Evolutionary conservation across 37 sponge, comb jelly and placozoan species (phyloP).

Genomic region (Diacarnus erythraeanus): DNA sequence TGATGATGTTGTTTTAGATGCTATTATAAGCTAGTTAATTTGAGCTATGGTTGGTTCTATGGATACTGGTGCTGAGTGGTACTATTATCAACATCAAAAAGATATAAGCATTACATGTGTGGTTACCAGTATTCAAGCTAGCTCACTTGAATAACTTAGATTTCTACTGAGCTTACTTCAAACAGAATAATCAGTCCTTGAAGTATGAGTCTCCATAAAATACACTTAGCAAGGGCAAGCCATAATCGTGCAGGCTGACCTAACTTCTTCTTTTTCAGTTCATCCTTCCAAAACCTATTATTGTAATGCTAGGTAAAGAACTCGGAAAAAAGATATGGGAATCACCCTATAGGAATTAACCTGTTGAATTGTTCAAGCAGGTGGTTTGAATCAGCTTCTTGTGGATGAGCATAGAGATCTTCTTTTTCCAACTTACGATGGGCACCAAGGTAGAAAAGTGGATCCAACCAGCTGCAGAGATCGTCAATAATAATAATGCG

Average conservation of each 20-base stretch:
- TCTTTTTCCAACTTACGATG: slow-evolving; percentile 31
- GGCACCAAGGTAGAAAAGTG: slow-evolving; percentile 57
- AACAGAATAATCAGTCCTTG: slow-evolving; percentile 25
- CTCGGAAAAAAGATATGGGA: background rate
- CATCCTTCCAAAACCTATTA: slow-evolving; percentile 49
- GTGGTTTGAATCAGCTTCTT: slow-evolving; percentile 45
- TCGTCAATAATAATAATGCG: background rate
- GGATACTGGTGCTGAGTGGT: no score
- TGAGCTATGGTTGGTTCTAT: no score
- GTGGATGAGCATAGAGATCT: slow-evolving; percentile 73
- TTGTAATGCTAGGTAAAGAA: background rate
- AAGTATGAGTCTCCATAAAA: slow-evolving; percentile 40
- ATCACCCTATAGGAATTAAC: slow-evolving; percentile 16
- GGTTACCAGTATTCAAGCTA: no score
- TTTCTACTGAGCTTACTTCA: slow-evolving; percentile 46
- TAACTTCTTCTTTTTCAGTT: slow-evolving; percentile 21
- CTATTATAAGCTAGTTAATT: no score
- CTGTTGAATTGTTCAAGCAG: slow-evolving; percentile 56
- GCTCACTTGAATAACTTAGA: no score
- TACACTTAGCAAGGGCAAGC: slow-evolving; percentile 38
- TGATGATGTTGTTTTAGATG: no score
- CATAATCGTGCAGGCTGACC: slow-evolving; percentile 44
- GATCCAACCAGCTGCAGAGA: slow-evolving; percentile 77
- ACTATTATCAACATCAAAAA: no score
- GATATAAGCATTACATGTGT: no score